These are phyloP conservation scores for Sarcophaga rosellei DNA, from an alignment of 2,888 invertebrate species.

Conservation along the genomic window DNA sequence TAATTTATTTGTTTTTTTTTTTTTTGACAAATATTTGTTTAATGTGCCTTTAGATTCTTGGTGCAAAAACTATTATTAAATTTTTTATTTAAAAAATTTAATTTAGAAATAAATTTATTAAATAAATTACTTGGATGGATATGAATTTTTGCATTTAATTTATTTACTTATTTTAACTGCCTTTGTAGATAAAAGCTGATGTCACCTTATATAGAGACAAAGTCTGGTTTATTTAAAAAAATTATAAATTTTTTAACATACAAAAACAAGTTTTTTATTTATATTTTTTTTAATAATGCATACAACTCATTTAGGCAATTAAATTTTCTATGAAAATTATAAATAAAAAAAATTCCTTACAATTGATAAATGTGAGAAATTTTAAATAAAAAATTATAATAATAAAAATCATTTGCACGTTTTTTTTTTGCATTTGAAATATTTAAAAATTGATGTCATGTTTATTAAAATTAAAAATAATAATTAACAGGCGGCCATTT, in stretches of 20 bases:
- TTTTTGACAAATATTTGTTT: not conserved
- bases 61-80: no score
- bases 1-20: not conserved
- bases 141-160: not conserved
- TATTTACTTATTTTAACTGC: not conserved
- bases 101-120: not conserved
- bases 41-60: no score
- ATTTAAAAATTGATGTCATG: conserved; percentile 32
- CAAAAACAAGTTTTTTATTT: conserved; percentile 23
- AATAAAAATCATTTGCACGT: conserved; percentile 34
- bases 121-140: not conserved
- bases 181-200: conserved; percentile 30
- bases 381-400: conserved; percentile 1
- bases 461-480: conserved; percentile 7
- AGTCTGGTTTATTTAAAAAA: conserved; percentile 28
- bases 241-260: not conserved
- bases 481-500: not conserved
- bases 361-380: conserved; percentile 48
- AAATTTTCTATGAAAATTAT: conserved; percentile 3
- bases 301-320: not conserved
- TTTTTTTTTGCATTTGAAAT: not conserved
- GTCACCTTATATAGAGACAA: conserved; percentile 26
- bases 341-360: conserved; percentile 21
- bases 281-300: no score
- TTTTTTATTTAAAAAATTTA: not conserved